Evolutionary conservation across 2,113 vertebrate species (phyloP).

Genomic region (Lycaon pictus): DNA sequence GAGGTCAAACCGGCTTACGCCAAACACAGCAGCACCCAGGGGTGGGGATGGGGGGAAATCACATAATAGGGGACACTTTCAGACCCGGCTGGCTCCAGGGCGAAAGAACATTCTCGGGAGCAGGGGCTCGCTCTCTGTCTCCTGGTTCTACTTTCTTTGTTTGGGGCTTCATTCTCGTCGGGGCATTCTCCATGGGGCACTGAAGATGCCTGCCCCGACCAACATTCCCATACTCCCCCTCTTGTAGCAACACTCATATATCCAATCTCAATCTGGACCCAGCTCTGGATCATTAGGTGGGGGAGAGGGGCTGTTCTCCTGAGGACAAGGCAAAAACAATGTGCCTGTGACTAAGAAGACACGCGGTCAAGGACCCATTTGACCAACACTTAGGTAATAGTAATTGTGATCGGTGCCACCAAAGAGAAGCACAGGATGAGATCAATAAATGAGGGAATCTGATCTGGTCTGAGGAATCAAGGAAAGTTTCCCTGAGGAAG

Average conservation of each 20-base stretch:
- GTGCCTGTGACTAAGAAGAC: background rate
- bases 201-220: background rate
- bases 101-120: background rate
- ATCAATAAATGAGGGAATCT: background rate
- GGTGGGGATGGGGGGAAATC: too few species aligned
- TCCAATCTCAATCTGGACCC: background rate
- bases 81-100: background rate
- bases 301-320: background rate
- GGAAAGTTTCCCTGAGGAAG: background rate
- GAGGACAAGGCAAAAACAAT: background rate
- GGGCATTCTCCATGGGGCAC: background rate
- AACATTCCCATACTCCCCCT: background rate
- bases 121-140: background rate
- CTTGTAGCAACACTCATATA: too few species aligned
- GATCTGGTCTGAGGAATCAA: background rate
- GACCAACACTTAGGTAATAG: background rate
- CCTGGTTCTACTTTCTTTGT: background rate
- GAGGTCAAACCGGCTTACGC: background rate
- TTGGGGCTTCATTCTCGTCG: background rate
- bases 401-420: background rate
- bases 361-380: background rate
- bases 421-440: background rate
- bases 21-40: background rate
- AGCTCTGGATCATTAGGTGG: background rate
- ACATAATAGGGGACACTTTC: rapidly evolving